Evolutionary conservation across 1,140 invertebrate genomes (phyloP).

Genomic region (Scaptomyza hsui): DNA sequence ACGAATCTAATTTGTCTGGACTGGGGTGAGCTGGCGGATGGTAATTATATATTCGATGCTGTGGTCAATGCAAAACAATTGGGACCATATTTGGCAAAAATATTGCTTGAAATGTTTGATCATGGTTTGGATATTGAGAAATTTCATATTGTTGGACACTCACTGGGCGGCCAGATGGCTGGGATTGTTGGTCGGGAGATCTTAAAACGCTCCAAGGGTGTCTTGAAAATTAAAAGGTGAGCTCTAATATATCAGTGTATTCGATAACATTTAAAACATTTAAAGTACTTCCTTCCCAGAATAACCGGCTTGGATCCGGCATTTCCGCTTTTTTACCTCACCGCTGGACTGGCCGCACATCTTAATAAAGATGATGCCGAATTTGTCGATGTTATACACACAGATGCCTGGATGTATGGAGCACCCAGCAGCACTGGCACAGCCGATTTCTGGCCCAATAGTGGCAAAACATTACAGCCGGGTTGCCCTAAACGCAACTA

Average conservation of each 20-base stretch:
- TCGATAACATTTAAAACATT: not conserved
- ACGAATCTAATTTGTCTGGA: constrained; percentile 86
- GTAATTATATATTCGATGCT: constrained; percentile 86
- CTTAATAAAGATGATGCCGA: constrained; percentile 87
- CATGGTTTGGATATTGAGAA: constrained; percentile 79
- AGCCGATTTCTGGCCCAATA: constrained; percentile 88
- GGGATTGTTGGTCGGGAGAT: constrained; percentile 87
- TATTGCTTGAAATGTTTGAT: constrained; percentile 78
- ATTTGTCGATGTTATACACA: constrained; percentile 89
- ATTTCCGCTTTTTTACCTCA: constrained; percentile 86
- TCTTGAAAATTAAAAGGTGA: constrained; percentile 76
- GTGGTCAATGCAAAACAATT: constrained; percentile 85
- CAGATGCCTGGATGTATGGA: constrained; percentile 87
- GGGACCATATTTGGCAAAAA: constrained; percentile 69
- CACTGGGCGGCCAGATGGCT: constrained; percentile 90
- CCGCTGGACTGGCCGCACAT: constrained; percentile 85
- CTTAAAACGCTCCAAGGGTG: constrained; percentile 61
- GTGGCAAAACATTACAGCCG: constrained; percentile 86
- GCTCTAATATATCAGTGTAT: no score
- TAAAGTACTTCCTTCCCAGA: constrained; percentile 57
- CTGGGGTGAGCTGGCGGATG: constrained; percentile 86
- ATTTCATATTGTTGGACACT: constrained; percentile 91
- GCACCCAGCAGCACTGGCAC: constrained; percentile 86
- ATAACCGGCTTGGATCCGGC: constrained; percentile 87
- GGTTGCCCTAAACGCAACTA: constrained; percentile 85